Percentiles rank a stretch among this genome's conserved stretches.
phyloP scores from a whole-genome alignment of 2,113 vertebrate genomes.

The Furnarius figulus region DNA sequence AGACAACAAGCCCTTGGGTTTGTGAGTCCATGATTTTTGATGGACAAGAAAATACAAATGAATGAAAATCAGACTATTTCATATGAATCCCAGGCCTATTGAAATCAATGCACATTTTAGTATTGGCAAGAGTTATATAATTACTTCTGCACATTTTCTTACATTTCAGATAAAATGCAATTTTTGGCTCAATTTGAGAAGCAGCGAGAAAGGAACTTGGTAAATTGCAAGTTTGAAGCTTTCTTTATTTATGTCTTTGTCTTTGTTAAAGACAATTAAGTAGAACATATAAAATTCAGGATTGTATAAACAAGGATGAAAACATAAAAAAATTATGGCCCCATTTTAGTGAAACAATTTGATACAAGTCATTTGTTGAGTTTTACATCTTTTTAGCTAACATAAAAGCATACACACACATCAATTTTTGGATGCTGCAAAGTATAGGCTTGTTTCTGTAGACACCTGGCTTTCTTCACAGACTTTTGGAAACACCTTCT shows the following conservation, averaged over 20 bases:
- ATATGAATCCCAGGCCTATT: not conserved
- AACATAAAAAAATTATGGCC: not conserved
- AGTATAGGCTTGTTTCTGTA: not conserved
- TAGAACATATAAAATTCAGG: not conserved
- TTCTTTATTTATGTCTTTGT: not conserved
- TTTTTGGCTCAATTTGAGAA: not conserved
- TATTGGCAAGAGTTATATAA: not conserved
- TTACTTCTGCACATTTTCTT: not conserved
- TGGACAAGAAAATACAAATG: not conserved
- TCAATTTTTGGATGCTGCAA: not conserved
- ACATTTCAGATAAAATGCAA: not conserved
- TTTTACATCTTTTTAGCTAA: not conserved
- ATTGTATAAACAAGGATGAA: not conserved
- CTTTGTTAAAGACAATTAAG: not conserved
- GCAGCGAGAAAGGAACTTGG: not conserved
- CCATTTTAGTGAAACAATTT: not conserved
- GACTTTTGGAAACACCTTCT: not conserved
- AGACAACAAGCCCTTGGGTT: accelerated
- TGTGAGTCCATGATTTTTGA: not conserved
- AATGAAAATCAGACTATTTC: not conserved
- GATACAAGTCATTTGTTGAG: not conserved
- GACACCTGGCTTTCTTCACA: not conserved
- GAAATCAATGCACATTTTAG: not conserved
- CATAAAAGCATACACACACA: not conserved
- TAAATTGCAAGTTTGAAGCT: not conserved